Conservation (phyloP, 2,888 invertebrate genomes). For the Himalopsyche japonica region DNA sequence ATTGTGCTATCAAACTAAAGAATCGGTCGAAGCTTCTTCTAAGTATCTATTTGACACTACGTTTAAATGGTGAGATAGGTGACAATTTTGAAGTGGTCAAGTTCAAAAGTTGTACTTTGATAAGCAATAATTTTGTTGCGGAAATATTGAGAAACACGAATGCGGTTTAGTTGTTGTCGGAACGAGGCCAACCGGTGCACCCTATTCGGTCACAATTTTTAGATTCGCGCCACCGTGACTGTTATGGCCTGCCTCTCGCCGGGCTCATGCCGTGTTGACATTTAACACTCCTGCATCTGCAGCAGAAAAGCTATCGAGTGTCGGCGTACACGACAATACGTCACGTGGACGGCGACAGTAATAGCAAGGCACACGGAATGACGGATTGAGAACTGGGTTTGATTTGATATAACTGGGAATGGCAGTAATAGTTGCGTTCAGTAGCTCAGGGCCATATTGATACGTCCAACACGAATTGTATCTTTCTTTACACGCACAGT, state of each 20-base stretch:
- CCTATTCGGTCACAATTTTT: slow-evolving; percentile 23
- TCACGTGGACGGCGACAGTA: not conserved
- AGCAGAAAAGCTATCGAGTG: not conserved
- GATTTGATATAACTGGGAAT: not conserved
- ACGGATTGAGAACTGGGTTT: not conserved
- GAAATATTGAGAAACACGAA: not conserved
- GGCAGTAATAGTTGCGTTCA: too few species aligned
- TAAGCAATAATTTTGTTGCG: not conserved
- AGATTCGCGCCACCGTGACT: slow-evolving; percentile 2
- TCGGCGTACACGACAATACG: not conserved
- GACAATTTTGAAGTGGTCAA: too few species aligned
- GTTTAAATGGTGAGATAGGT: not conserved
- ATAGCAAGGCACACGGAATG: not conserved
- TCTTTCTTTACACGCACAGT: too few species aligned
- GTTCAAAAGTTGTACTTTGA: too few species aligned
- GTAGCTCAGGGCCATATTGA: too few species aligned
- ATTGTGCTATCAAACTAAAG: too few species aligned
- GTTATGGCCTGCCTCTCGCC: not conserved
- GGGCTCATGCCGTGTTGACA: slow-evolving; percentile 11
- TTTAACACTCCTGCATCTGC: slow-evolving; percentile 24
- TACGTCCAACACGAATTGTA: too few species aligned
- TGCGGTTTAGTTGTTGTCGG: not conserved
- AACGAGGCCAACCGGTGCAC: slow-evolving; percentile 32
- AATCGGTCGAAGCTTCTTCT: too few species aligned
- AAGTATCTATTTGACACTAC: too few species aligned